Conservation (phyloP, 2,888 invertebrate species). For the Melanchra persicariae region DNA sequence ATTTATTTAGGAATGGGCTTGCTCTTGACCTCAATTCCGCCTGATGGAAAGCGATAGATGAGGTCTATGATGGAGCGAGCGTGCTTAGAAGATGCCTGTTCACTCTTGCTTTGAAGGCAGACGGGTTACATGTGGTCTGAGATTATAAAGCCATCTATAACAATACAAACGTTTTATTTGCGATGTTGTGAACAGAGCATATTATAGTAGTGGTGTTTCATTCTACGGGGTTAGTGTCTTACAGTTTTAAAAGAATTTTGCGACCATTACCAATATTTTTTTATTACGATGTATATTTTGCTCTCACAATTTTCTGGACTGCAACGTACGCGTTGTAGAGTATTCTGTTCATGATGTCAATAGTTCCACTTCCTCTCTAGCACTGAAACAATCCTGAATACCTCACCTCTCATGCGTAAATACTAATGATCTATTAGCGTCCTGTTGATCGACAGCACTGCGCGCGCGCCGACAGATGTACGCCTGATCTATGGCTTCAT, state of each 20-base stretch:
- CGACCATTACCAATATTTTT: background rate
- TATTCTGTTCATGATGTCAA: slow-evolving; percentile 4
- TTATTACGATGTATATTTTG: background rate
- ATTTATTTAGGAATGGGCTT: no score
- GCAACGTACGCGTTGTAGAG: no score
- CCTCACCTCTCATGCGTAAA: slow-evolving; percentile 22
- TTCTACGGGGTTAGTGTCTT: no score
- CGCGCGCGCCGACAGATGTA: slow-evolving; percentile 57
- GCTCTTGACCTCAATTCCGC: no score
- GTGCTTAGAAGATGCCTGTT: no score
- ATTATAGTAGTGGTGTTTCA: no score
- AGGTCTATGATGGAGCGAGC: no score
- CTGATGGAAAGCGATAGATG: no score
- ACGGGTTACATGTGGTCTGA: background rate
- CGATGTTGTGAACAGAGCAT: no score
- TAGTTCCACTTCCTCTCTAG: background rate
- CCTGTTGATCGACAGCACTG: slow-evolving; percentile 60
- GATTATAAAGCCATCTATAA: background rate
- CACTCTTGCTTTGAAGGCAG: no score
- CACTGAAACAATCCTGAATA: slow-evolving; percentile 47
- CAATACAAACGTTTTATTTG: no score
- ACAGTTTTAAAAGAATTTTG: background rate
- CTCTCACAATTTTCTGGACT: background rate
- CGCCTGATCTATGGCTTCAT: slow-evolving; percentile 63
- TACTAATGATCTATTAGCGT: slow-evolving; percentile 61